Evolutionary conservation across 2,888 invertebrate species (phyloP), one percentile per base, ranked within the genome.

Genomic region (Magallana nippona): DNA sequence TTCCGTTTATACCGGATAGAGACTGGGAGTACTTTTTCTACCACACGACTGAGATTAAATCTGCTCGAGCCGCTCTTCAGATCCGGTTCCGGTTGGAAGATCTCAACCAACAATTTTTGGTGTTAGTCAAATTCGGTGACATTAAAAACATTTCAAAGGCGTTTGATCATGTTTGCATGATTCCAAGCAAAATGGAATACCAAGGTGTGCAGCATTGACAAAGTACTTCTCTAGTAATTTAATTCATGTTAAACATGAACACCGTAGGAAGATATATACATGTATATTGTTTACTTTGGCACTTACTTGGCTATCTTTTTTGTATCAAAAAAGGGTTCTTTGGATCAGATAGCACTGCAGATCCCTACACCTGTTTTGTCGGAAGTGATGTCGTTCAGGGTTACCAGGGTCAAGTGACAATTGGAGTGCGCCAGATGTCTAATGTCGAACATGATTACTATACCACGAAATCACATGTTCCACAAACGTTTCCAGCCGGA

Each of bases 381-480:
- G 87, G 88, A 82, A 91, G 91, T 62, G 83, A 87, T 10, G 71
- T 85, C 8, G 85, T 93, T 5, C 84, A 85, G 15, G 86, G 88
- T 15, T 89, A 79, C 87, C 90, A 83, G 78, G 94, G 94, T 1
- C 88, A 89, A 11, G 93, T 93, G 79, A 93, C 92, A 81, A 84
- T 94, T 15, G 94, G 94, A 5, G 88, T 95, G 5, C 85, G 93
- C 11, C 90, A 92, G 84, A 82, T 93, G 55, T 81, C 81, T 1
- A 82, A 84, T 2, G 83, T 83, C 1, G 94, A 93, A 71, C 85
- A 86, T 17, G 89, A 92, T 79, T 88, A 88, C 78, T 92, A 93
- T 82, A 87, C 87, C 57, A 55, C 82, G n/a, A 86, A 88, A 55
- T 88, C 88, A 17, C 85, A 89, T 8, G 84, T 92, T 8, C 89